Percentiles rank a stretch among this genome's conserved stretches.
These are phyloP conservation scores for Papilio polyxenes DNA, from an alignment of 1,140 invertebrate species.

Conservation along the genomic window DNA sequence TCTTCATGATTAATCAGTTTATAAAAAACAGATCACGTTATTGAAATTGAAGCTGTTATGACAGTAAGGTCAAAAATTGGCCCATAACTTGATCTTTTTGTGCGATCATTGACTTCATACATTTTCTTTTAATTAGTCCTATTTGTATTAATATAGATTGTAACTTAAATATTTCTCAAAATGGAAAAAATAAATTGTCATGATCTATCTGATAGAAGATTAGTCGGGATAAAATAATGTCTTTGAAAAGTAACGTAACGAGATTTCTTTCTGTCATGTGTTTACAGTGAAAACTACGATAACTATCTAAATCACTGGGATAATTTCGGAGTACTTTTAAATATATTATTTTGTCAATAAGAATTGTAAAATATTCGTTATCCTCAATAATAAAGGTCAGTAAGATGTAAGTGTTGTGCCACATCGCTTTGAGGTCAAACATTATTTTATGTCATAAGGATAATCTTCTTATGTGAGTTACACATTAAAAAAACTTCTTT, in stretches of 20 bases:
- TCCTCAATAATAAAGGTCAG: slow-evolving; percentile 10
- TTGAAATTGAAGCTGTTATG: background rate
- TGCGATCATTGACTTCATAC: background rate
- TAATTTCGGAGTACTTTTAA: background rate
- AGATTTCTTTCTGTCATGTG: background rate
- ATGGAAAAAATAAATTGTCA: background rate
- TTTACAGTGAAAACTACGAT: background rate
- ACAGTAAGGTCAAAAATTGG: too few relatives aligned
- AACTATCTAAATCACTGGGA: too few relatives aligned
- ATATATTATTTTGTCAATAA: background rate
- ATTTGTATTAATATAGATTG: background rate
- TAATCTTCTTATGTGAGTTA: background rate
- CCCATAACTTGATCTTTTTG: background rate
- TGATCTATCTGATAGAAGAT: background rate
- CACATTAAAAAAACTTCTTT: background rate
- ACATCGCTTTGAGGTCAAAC: background rate
- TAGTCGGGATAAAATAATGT: background rate
- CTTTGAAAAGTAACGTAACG: background rate
- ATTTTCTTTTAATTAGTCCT: background rate
- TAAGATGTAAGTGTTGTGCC: background rate
- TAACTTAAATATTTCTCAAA: background rate
- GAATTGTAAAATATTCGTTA: background rate
- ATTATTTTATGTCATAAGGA: slow-evolving; percentile 2
- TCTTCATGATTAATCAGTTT: background rate
- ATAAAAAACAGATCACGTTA: background rate